Conservation (phyloP, 2,797 vertebrate species). For the Gallinago nigripennis region DNA sequence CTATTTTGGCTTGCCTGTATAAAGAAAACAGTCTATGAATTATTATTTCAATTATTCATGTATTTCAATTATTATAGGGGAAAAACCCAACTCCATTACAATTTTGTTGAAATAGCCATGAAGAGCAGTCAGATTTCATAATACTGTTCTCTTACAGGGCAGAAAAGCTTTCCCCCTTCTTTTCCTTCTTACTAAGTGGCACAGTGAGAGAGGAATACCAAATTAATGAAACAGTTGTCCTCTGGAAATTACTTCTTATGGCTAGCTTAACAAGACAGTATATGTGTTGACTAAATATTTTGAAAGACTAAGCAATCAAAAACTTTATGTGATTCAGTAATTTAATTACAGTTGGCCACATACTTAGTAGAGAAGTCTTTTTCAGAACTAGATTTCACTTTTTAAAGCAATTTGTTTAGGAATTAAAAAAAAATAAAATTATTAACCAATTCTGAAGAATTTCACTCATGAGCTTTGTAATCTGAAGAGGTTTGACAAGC, state of each 20-base stretch:
- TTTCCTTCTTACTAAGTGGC: neutral
- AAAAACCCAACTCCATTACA: neutral
- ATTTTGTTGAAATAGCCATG: neutral
- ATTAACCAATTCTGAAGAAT: neutral
- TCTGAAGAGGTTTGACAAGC: neutral
- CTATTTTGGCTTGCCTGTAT: conserved; percentile 85
- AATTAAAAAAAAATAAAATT: neutral
- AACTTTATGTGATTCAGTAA: neutral
- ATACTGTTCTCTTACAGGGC: neutral
- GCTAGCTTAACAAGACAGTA: neutral
- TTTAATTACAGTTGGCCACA: neutral
- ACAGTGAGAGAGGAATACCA: neutral
- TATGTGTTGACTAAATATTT: neutral
- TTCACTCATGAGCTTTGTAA: neutral
- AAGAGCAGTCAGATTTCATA: neutral
- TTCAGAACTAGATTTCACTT: neutral
- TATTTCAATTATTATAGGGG: neutral
- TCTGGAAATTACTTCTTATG: neutral
- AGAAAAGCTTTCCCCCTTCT: neutral
- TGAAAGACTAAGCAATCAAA: neutral
- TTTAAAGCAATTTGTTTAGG: neutral
- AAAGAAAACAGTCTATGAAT: neutral
- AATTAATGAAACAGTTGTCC: neutral
- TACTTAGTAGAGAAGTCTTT: neutral
- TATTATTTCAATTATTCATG: neutral